Evolutionary conservation across 2,797 vertebrate genomes (phyloP), one percentile per base, ranked within the genome.

Genomic region (Sarcoramphus papa): DNA sequence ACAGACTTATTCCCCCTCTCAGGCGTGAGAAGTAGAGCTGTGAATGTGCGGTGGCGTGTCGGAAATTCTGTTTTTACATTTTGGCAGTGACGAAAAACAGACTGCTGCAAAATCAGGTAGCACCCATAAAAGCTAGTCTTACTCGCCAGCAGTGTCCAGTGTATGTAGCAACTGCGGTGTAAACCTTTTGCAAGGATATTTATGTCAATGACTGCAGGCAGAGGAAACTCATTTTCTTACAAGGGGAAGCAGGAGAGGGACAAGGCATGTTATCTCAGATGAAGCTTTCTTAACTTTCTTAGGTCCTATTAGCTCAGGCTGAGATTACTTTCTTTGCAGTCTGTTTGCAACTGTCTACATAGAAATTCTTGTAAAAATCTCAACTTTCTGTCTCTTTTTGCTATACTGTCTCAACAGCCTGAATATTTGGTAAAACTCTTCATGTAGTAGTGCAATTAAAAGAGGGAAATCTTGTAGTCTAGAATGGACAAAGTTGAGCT

Each of bases 71-170:
- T 1, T 3, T 45, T 6, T 7, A 27, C 10, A 0, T 14, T 56
- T 6, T 41, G 43, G 35, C 21, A 7, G 68, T 12, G 43, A 13
- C 12, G 37, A 37, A 12, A 27, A 62, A 41, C 24, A 37, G 10
- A 12, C 3, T 23, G 72, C 31, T 54, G 64, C 41, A 16, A 59
- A 70, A 12, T 30, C 1, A 50, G 12, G 8, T 10, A 14, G 47
- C 14, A 51, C 33, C 7, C 16, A 0, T 2, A 33, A 25, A 12
- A 7, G 1, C 4, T 12, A 7, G 28, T 2, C 10, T 35, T 35
- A 6, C 8, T 48, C 1, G 5, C 30, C 43, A 0, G 12, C 28
- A 6, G 12, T 16, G 3, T 27, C 2, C 23, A 3, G 50, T 1
- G 45, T 4, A 64, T 3, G 54, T 21, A 37, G 64, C 31, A 40